Percentiles rank a stretch among this genome's conserved stretches.
phyloP scores from a whole-genome alignment of 2,113 vertebrate genomes.

The Pangasianodon hypophthalmus region DNA sequence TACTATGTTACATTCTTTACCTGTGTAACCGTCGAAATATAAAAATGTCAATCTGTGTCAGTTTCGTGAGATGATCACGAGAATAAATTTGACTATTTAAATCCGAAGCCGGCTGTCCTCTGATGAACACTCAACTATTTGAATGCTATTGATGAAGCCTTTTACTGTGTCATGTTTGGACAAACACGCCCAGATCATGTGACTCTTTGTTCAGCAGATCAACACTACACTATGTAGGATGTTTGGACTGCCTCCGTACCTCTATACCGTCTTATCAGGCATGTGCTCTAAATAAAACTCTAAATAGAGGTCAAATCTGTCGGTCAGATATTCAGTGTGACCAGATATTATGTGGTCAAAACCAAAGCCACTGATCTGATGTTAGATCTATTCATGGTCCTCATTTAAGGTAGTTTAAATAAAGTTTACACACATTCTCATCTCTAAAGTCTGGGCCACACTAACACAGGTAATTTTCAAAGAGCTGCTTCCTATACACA shows the following conservation, averaged over 20 bases:
- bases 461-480: background rate
- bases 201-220: background rate
- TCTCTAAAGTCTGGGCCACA: background rate
- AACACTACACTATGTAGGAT: background rate
- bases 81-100: conserved; percentile 18
- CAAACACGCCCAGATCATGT: background rate
- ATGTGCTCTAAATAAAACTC: background rate
- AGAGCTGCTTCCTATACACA: background rate
- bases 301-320: background rate
- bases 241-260: no score
- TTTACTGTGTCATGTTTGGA: background rate
- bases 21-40: background rate
- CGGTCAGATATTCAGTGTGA: background rate
- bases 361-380: background rate
- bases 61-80: background rate
- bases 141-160: background rate
- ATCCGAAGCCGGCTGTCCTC: background rate
- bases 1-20: background rate
- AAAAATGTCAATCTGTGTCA: background rate
- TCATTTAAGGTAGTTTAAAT: background rate
- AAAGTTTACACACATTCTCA: background rate
- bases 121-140: background rate
- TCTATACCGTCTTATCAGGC: background rate
- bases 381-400: background rate
- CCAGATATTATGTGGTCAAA: background rate